Percentiles rank a stretch among this genome's conserved stretches.
Evolutionary conservation across 1,140 invertebrate genomes (phyloP).

Genomic region (Leucophenga varia): DNA sequence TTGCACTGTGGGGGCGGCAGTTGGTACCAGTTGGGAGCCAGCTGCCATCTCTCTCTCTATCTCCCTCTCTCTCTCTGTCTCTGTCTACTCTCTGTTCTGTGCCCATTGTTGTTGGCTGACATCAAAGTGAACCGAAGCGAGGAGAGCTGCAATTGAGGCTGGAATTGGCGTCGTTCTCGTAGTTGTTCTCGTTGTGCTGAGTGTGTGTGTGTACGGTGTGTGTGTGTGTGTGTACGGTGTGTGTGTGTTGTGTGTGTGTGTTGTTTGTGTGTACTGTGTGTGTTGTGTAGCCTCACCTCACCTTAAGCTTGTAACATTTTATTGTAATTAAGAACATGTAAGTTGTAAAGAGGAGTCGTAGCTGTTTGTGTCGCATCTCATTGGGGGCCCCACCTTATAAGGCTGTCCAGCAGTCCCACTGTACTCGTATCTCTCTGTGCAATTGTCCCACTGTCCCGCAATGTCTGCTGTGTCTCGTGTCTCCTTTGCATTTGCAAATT

Average conservation of each 20-base stretch:
- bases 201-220: no score
- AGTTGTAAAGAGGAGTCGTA: slow-evolving; percentile 50
- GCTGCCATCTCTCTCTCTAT: slow-evolving; percentile 11
- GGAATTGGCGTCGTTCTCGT: slow-evolving; percentile 20
- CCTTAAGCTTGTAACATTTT: slow-evolving; percentile 46
- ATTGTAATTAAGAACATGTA: slow-evolving; percentile 54
- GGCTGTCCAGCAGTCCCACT: slow-evolving; percentile 1
- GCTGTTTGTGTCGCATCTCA: slow-evolving; percentile 25
- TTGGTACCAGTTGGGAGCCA: slow-evolving; percentile 10
- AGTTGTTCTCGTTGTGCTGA: slow-evolving; percentile 20
- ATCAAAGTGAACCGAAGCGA: slow-evolving; percentile 42
- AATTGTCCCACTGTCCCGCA: background rate
- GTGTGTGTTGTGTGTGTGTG: slow-evolving; percentile 3
- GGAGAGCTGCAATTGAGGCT: slow-evolving; percentile 24
- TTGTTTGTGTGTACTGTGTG: background rate
- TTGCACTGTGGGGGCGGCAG: no score
- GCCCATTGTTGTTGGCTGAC: slow-evolving; percentile 21
- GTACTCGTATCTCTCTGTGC: background rate
- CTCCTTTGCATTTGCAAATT: slow-evolving; percentile 47
- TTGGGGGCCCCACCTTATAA: slow-evolving; percentile 31
- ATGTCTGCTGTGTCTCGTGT: slow-evolving; percentile 27
- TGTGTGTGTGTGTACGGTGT: background rate
- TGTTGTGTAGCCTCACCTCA: slow-evolving; percentile 36
- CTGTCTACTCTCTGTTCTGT: background rate
- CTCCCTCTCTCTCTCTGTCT: background rate